Evolutionary conservation across 1,140 invertebrate genomes (phyloP), one percentile per base, ranked within the genome.

Genomic region (Ectropis grisescens): DNA sequence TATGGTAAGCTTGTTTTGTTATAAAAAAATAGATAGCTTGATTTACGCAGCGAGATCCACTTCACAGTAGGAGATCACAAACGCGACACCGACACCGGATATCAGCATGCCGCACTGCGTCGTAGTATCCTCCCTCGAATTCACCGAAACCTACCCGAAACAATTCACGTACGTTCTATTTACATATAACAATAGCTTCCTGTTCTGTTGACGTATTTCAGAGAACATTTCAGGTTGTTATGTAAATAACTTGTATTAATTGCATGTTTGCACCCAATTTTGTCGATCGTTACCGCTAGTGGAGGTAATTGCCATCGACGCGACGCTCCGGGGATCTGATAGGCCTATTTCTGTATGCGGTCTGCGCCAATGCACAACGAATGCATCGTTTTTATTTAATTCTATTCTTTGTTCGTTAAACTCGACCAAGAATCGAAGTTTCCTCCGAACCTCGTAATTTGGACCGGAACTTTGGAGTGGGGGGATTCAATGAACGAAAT

Each of bases 91-190:
- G n/a, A n/a, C n/a, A n/a, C n/a, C n/a, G n/a, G n/a, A n/a, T 28
- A 36, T 33, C 43, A 43, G 37, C 27, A 37, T 40, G 48, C 51
- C 56, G 62, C 60, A 68, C 39, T 68, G 61, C 61, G 69, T 53
- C 66, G 54, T 41, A 55, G 47, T 60, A 44, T 44, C 61, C 60
- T 64, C n/a, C n/a, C n/a, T 70, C 60, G 70, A 66, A 66, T 68
- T 66, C 53, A 68, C 51, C 49, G 56, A 62, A 68, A 54, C 48
- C 53, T 54, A 33, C 34, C 41, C 56, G 55, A 55, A 58, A 56
- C 54, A 54, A 67, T 56, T 37, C 48, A 44, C 42, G 29, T 46
- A 42, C 36, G 37, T 41, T 41, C 46, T 52, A 47, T 62, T 60
- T 64, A 47, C 51, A 57, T 48, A 50, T 43, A 43, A 37, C 28